These are phyloP conservation scores for Cordilura impudica DNA, from an alignment of 2,888 invertebrate species.

Conservation along the genomic window DNA sequence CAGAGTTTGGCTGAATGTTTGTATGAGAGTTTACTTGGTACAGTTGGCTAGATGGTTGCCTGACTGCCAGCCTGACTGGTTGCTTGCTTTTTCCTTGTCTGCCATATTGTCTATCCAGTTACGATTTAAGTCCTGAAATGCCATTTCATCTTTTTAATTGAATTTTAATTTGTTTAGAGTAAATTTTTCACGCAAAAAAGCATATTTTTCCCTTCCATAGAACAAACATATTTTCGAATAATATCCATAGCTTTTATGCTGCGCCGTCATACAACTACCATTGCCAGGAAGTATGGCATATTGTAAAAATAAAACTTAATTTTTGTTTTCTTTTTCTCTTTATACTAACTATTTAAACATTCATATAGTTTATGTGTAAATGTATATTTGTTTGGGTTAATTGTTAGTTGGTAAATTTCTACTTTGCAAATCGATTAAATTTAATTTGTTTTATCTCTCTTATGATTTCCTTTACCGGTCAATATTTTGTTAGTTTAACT, in stretches of 20 bases:
- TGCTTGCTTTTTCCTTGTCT: conserved; percentile 49
- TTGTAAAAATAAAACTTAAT: conserved; percentile 5
- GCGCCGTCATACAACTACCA: background rate
- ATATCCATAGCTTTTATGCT: conserved; percentile 3
- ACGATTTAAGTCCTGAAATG: conserved; percentile 69
- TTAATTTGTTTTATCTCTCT: conserved; percentile 58
- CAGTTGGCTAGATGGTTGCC: background rate
- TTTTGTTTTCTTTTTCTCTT: conserved; percentile 1
- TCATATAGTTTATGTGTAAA: background rate
- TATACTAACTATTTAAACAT: background rate
- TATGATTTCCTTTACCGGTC: conserved; percentile 33
- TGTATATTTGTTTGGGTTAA: conserved; percentile 5
- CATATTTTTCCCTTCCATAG: conserved; percentile 53
- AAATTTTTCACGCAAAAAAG: conserved; percentile 67
- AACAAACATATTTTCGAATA: conserved; percentile 55
- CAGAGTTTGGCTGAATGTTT: conserved; percentile 35
- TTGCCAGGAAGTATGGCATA: conserved; percentile 34
- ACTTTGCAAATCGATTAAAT: conserved; percentile 59
- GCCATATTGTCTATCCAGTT: conserved; percentile 53
- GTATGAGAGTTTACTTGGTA: background rate
- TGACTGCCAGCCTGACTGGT: conserved; percentile 8
- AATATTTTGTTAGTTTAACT: background rate
- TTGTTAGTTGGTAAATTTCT: conserved; percentile 29
- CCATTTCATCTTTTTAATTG: conserved; percentile 76
- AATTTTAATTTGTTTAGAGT: conserved; percentile 76